Evolutionary conservation across 2,113 vertebrate species (phyloP).

Genomic region (Thamnophis sirtalis): DNA sequence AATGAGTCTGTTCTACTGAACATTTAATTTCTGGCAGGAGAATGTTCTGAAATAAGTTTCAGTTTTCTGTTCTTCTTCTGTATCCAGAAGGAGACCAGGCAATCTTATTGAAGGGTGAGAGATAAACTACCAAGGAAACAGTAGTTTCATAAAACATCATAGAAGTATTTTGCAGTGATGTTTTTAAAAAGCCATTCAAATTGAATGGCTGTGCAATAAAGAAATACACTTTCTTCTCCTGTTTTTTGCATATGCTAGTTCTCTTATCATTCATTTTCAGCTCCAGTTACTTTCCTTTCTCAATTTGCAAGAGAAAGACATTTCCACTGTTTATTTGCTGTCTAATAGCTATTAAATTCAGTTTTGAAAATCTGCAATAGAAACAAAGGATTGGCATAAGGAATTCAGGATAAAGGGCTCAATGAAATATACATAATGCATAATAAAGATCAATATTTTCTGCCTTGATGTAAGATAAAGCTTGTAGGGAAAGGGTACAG

Average conservation of each 20-base stretch:
- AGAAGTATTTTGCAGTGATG: not conserved
- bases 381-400: not conserved
- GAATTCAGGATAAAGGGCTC: not conserved
- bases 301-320: not conserved
- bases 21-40: not conserved
- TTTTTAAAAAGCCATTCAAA: not conserved
- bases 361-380: not conserved
- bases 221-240: not conserved
- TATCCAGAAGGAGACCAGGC: not conserved
- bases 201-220: not conserved
- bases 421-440: not conserved
- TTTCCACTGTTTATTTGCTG: not conserved
- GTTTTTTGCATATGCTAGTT: not conserved
- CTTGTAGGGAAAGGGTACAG: not conserved
- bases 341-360: not conserved
- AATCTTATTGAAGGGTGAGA: not conserved
- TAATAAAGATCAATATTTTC: not conserved
- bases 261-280: not conserved
- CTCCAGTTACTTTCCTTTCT: not conserved
- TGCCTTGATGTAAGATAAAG: not conserved
- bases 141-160: not conserved
- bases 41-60: not conserved
- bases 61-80: not conserved
- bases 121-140: not conserved
- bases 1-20: not conserved